phyloP scores from a whole-genome alignment of 2,797 vertebrate species.

The Chaunax sp. region DNA sequence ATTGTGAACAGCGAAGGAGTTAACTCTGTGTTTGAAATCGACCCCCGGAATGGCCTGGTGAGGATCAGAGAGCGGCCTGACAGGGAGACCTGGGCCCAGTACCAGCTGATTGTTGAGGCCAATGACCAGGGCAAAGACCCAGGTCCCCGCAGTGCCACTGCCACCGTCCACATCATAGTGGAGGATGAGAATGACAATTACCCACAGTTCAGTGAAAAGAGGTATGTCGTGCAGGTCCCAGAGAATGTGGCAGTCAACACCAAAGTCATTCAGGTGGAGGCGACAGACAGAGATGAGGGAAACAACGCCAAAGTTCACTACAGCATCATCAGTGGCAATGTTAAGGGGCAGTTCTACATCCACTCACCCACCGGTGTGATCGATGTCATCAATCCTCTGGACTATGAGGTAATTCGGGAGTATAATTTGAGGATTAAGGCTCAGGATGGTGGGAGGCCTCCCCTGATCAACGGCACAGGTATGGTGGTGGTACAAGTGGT shows the following conservation, averaged over 20 bases:
- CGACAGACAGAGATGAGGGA: conserved; percentile 91
- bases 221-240: conserved; percentile 90
- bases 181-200: conserved; percentile 98
- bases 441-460: conserved; percentile 95
- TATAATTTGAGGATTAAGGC: conserved; percentile 95
- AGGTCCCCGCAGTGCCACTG: conserved; percentile 90
- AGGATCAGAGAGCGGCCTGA: conserved; percentile 89
- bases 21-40: conserved; percentile 90
- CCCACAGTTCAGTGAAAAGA: conserved; percentile 95
- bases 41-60: conserved; percentile 90
- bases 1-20: conserved; percentile 86
- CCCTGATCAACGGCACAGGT: conserved; percentile 93
- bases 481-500: conserved; percentile 94
- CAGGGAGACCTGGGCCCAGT: conserved; percentile 88
- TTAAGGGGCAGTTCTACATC: conserved; percentile 96
- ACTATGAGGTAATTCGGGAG: conserved; percentile 93
- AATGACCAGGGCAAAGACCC: conserved; percentile 96
- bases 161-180: conserved; percentile 90
- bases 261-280: conserved; percentile 91
- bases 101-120: conserved; percentile 94
- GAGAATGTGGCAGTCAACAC: conserved; percentile 92
- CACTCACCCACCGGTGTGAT: conserved; percentile 93
- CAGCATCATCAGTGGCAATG: conserved; percentile 96
- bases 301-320: conserved; percentile 95
- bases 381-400: conserved; percentile 94